Percentiles rank a stretch among this genome's conserved stretches.
Evolutionary conservation across 2,797 vertebrate genomes (phyloP).

Genomic region (Lagodon rhomboides): DNA sequence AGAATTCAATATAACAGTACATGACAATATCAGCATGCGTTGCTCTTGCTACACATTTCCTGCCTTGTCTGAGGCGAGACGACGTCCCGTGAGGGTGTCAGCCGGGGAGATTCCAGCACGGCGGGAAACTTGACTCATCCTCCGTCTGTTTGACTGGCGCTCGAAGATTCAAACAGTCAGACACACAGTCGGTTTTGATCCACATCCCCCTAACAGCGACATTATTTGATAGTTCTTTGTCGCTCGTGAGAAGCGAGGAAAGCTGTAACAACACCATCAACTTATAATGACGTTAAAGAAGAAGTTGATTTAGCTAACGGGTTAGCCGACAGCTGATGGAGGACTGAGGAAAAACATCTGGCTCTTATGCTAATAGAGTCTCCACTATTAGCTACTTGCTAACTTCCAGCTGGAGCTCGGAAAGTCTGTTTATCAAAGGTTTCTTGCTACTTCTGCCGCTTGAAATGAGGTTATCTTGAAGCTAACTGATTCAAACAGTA

Average conservation of each 20-base stretch:
- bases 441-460: too few species aligned
- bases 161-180: constrained; percentile 33
- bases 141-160: constrained; percentile 42
- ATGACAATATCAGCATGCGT: constrained; percentile 39
- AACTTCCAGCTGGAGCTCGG: too few species aligned
- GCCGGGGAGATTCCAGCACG: constrained; percentile 40
- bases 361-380: too few species aligned
- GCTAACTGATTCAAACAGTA: too few species aligned
- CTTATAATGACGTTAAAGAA: neutral
- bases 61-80: constrained; percentile 35
- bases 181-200: constrained; percentile 14
- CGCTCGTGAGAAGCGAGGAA: neutral
- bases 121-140: constrained; percentile 39
- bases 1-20: constrained; percentile 42
- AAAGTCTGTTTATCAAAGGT: too few species aligned
- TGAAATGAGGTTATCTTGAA: too few species aligned
- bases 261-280: neutral
- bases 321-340: neutral
- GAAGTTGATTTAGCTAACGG: neutral
- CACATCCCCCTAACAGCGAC: neutral
- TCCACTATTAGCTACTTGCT: too few species aligned
- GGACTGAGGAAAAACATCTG: too few species aligned
- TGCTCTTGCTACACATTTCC: constrained; percentile 23
- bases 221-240: neutral
- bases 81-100: constrained; percentile 32